phyloP scores from a whole-genome alignment of 2,113 vertebrate species.

The Mormyrus lacerda region DNA sequence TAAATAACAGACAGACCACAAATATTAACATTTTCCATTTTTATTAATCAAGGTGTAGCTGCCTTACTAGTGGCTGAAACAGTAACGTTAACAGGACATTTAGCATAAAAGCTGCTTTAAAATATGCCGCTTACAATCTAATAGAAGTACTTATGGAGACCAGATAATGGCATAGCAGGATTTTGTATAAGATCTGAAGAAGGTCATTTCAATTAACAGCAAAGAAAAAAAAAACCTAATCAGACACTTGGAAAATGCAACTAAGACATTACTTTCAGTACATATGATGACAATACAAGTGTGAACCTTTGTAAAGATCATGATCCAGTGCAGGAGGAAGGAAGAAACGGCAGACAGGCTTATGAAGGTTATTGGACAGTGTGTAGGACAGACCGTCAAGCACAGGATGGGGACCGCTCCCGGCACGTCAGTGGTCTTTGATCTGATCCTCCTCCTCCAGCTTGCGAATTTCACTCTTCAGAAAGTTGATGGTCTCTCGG shows the following conservation, averaged over 20 bases:
- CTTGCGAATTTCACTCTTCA: constrained; percentile 91
- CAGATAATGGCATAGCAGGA: neutral
- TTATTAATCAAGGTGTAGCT: neutral
- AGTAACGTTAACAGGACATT: neutral
- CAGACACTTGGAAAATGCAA: neutral
- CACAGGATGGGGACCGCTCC: neutral
- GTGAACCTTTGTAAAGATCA: neutral
- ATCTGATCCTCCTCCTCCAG: constrained; percentile 93
- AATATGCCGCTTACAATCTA: neutral
- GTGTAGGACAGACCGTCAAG: neutral
- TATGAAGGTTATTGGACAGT: neutral
- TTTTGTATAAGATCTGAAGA: neutral
- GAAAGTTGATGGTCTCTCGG: constrained; percentile 92
- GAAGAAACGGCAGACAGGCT: neutral
- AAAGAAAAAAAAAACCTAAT: neutral
- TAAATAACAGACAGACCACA: neutral
- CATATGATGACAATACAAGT: neutral
- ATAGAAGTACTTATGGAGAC: neutral
- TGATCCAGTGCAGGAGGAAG: neutral
- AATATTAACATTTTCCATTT: neutral
- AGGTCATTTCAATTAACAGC: neutral
- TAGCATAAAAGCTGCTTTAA: neutral
- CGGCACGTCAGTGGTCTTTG: constrained; percentile 76
- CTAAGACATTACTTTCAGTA: neutral
- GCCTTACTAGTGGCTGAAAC: neutral